These are phyloP conservation scores for Xestia xanthographa DNA, from an alignment of 2,888 invertebrate genomes.

Conservation along the genomic window DNA sequence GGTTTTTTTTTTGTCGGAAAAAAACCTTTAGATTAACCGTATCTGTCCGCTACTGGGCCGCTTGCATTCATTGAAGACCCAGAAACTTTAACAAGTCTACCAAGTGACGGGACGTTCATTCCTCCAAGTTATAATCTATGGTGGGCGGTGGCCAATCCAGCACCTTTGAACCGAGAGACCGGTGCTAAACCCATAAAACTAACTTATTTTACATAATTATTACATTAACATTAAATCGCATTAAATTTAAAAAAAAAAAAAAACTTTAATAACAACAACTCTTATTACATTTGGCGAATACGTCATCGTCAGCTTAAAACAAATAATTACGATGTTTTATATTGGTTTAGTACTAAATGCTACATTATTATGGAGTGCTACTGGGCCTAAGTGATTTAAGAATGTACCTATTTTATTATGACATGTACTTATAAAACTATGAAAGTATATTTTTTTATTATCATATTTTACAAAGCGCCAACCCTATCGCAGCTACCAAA, in stretches of 20 bases:
- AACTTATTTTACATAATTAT: too few species aligned
- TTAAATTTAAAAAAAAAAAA: too few species aligned
- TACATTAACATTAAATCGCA: too few species aligned
- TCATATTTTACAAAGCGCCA: constrained; percentile 11
- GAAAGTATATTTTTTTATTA: neutral
- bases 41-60: neutral
- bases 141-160: neutral
- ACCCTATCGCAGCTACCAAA: constrained; percentile 32
- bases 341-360: too few species aligned
- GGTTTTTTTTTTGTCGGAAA: neutral
- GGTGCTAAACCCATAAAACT: too few species aligned
- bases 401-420: neutral
- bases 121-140: neutral
- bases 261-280: too few species aligned
- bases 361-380: too few species aligned
- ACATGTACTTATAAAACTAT: too few species aligned
- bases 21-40: neutral
- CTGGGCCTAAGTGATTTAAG: too few species aligned
- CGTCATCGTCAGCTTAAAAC: too few species aligned
- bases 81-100: too few species aligned
- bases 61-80: neutral
- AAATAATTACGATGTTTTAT: neutral
- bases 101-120: neutral
- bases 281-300: too few species aligned
- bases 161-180: neutral